Evolutionary conservation across 2,888 invertebrate genomes (phyloP), one percentile per base, ranked within the genome.

Genomic region (Odontocerum albicorne): DNA sequence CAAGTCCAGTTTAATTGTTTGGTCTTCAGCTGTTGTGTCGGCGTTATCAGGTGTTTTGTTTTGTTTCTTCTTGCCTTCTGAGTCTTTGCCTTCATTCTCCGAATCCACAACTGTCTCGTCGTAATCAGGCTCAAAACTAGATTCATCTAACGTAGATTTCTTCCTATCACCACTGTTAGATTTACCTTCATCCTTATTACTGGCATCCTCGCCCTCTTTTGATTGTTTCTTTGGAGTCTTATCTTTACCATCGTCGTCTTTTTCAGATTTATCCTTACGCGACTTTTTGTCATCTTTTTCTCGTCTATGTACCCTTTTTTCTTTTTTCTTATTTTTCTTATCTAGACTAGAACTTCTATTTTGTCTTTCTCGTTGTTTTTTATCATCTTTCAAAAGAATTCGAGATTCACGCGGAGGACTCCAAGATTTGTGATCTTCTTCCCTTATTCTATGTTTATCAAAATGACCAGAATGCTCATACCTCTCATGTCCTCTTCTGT

Each of bases 81-180:
- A 82, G 10, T 78, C 80, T 57, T 86, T 85, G 2, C 75, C 73
- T 63, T 87, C 86, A 15, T 75, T 80, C 56, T 87, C 86, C 3
- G 84, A 77, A 63, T 82, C 78, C 13, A 79, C 69, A 49, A 79
- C 70, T 49, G 71, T 75, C 65, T 79, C 83, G 62, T 88, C 88
- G 68, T 88, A 88, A 66, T 88, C 88, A 0, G 87, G 88, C 65
- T 86, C 88, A 66, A 88, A 88, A 65, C 79, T 85, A 0, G 87
- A 82, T 70, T 89, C 89, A 63, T 88, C 87, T 35, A 88, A 70
- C 4, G 82, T 81, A 6, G 85, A 81, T 64, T 87, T 85, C 63
- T 87, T 85, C 60, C 84, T 73, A 66, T 82, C 81, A 1, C 36
- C 31, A 31, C 38, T 31, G 15, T n/a, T n/a, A 33, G n/a, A 6